Evolutionary conservation across 2,888 invertebrate genomes (phyloP), one percentile per base, ranked within the genome.

Genomic region (Synanthedon andrenaeformis): DNA sequence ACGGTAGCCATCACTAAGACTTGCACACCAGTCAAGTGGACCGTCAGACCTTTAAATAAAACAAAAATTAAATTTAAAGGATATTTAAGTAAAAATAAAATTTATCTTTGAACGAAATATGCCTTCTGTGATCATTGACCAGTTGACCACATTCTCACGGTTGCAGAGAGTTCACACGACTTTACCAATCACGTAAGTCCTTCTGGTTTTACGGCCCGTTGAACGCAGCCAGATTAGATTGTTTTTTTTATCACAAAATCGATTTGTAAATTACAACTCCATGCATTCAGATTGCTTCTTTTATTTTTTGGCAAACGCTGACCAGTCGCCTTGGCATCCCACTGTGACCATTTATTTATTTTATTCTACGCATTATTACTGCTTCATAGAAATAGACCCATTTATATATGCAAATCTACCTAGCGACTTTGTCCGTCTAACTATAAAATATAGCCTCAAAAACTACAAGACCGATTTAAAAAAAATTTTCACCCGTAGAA

Each of bases 191-290:
- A 78, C 79, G 81, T 76, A 74, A 59, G 62, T 61, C 66, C 75
- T 74, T 66, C 76, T 74, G 84, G 83, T 81, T 82, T 77, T 70
- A 81, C 80, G 83, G 72, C 80, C 82, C 76, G 83, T 82, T 83
- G 82, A 56, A 61, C 61, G 56, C 53, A 41, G 62, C 57, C 60
- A 60, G 59, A 66, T 62, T 63, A 60, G 59, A 61, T 61, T 64
- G 60, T 64, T 64, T 67, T 23, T 23, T 35, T 66, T 66, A 62
- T 60, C 58, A 59, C 58, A 56, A 60, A 61, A 66, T 62, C 62
- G 63, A 62, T 66, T 64, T 62, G 59, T 63, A 63, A 63, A 63
- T 63, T 67, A 69, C 60, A 60, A 61, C 61, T 62, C 59, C 58
- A 63, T n/a, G n/a, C n/a, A n/a, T 62, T 58, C 57, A 56, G 57